A percentile compares a stretch with the other conserved stretches of the same genome.
Conservation (phyloP, 2,797 vertebrate genomes). For the Lophotriccus pileatus region DNA sequence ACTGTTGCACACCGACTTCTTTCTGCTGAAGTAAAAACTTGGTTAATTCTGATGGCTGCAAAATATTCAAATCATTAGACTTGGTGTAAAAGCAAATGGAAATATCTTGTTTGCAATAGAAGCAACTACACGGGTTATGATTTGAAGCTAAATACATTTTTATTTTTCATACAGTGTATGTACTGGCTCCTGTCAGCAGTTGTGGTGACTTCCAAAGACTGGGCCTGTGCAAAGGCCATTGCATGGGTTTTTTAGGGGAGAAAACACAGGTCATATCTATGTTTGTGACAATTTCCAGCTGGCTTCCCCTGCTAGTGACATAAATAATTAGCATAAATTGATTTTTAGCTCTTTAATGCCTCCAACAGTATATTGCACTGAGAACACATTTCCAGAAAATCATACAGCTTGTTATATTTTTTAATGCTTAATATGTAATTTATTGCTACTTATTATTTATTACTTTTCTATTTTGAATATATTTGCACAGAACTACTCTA, state of each 20-base stretch:
- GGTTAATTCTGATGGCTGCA: neutral
- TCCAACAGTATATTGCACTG: neutral
- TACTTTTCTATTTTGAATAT: neutral
- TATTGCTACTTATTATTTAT: constrained; percentile 20
- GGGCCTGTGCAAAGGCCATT: neutral
- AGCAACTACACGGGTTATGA: neutral
- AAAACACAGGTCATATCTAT: neutral
- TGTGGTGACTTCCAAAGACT: neutral
- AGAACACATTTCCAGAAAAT: constrained; percentile 9
- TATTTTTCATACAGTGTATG: neutral
- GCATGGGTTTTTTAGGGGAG: neutral
- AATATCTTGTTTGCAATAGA: neutral
- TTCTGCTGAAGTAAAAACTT: neutral
- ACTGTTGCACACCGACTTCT: neutral
- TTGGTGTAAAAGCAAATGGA: neutral
- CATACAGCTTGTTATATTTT: neutral
- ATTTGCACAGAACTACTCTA: constrained; percentile 20
- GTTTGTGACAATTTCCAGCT: constrained; percentile 21
- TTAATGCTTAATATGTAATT: neutral
- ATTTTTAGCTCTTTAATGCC: constrained; percentile 25
- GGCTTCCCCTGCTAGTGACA: neutral
- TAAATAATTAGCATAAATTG: constrained; percentile 26
- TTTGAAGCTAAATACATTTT: neutral
- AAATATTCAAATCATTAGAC: neutral
- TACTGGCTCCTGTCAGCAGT: neutral